A percentile compares a stretch with the other conserved stretches of the same genome.
Evolutionary conservation across 2,797 vertebrate species (phyloP).

Genomic region (Centropyge bicolor): DNA sequence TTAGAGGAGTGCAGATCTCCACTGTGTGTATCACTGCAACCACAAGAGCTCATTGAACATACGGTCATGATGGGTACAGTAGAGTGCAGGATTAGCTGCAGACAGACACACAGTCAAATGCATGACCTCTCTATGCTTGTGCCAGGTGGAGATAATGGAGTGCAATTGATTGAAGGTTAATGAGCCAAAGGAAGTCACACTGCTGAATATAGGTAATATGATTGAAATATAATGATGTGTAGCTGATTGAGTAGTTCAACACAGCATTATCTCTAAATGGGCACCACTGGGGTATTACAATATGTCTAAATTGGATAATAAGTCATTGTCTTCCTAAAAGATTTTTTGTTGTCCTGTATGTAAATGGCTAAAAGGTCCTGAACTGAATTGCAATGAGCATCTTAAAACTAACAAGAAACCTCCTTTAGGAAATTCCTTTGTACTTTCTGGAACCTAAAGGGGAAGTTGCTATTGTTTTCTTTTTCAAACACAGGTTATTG

Average conservation of each 20-base stretch:
- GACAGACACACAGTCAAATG: too few relatives aligned
- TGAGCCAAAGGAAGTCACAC: neutral
- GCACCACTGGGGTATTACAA: neutral
- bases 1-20: too few relatives aligned
- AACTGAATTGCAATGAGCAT: neutral
- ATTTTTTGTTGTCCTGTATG: neutral
- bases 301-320: neutral
- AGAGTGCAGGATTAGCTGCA: too few relatives aligned
- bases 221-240: neutral
- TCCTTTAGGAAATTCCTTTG: neutral
- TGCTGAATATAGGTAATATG: neutral
- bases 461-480: conserved; percentile 27
- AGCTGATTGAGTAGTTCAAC: neutral
- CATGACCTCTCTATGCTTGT: too few relatives aligned
- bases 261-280: neutral
- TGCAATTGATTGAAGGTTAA: conserved; percentile 2
- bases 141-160: neutral
- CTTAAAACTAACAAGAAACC: neutral
- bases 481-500: neutral
- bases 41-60: too few relatives aligned
- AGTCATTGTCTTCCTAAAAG: neutral
- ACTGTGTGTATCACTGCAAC: too few relatives aligned
- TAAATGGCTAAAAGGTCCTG: neutral
- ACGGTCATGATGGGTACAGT: too few relatives aligned
- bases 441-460: conserved; percentile 3